Evolutionary conservation across 1,140 invertebrate species (phyloP).

Genomic region (Heliothis virescens): DNA sequence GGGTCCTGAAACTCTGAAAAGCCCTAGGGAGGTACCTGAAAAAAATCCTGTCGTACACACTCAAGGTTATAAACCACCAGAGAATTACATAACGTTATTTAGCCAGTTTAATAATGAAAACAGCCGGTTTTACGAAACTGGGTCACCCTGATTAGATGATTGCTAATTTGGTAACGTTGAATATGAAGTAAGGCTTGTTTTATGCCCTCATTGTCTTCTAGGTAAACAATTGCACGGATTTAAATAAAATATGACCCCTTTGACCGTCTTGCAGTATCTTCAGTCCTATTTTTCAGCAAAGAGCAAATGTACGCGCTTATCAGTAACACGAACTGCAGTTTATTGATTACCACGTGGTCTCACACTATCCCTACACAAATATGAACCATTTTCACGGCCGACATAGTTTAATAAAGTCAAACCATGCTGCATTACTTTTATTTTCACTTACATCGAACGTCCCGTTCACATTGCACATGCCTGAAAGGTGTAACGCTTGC

Average conservation of each 20-base stretch:
- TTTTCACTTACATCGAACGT: constrained; percentile 39
- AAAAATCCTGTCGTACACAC: constrained; percentile 32
- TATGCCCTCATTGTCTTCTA: not conserved
- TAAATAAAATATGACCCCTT: not conserved
- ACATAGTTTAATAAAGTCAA: constrained; percentile 40
- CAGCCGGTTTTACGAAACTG: constrained; percentile 31
- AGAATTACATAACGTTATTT: constrained; percentile 41
- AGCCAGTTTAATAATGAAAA: constrained; percentile 43
- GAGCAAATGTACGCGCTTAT: constrained; percentile 2
- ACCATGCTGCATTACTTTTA: constrained; percentile 22
- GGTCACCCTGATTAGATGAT: constrained; percentile 29
- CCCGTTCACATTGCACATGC: constrained; percentile 14
- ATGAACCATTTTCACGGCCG: constrained; percentile 12
- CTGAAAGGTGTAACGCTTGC: constrained; percentile 22
- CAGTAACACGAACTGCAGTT: constrained; percentile 25
- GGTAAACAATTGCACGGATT: not conserved
- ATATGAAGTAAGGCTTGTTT: constrained; percentile 8
- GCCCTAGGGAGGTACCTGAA: constrained; percentile 29
- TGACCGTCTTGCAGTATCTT: not conserved
- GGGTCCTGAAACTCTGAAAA: constrained; percentile 16
- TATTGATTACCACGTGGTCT: constrained; percentile 16
- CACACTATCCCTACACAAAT: not conserved
- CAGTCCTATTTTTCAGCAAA: not conserved
- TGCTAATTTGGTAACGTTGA: constrained; percentile 28
- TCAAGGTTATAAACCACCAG: constrained; percentile 11